Evolutionary conservation across 1,140 invertebrate genomes (phyloP).

Genomic region (Rhopalosiphum padi): DNA sequence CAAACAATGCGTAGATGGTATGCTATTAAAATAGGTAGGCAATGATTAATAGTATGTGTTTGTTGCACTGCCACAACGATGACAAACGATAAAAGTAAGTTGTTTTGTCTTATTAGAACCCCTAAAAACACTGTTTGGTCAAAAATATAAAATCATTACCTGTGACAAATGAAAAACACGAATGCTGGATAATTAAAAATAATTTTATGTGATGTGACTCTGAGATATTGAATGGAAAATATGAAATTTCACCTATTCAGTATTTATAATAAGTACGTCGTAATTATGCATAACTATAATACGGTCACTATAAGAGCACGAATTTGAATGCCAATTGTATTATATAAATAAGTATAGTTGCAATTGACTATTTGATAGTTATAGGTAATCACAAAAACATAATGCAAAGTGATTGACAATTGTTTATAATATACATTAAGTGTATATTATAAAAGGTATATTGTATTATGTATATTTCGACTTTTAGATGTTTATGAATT

Average conservation of each 20-base stretch:
- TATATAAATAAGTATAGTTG: too few species aligned
- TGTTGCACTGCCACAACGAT: background rate
- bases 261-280: background rate
- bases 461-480: background rate
- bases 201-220: background rate
- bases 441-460: background rate
- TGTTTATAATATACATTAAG: too few species aligned
- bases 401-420: background rate
- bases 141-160: background rate
- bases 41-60: background rate
- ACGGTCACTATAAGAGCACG: background rate
- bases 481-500: background rate
- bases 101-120: background rate
- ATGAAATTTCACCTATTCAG: background rate
- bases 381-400: background rate
- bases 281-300: background rate
- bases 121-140: background rate
- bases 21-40: background rate
- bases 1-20: background rate
- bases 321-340: background rate
- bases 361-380: background rate
- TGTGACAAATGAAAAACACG: background rate
- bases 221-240: background rate
- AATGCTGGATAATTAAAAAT: background rate
- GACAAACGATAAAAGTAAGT: conserved; percentile 14